Percentiles rank a stretch among this genome's conserved stretches.
Evolutionary conservation across 2,888 invertebrate genomes (phyloP).

Genomic region (Tachystola acroxantha): DNA sequence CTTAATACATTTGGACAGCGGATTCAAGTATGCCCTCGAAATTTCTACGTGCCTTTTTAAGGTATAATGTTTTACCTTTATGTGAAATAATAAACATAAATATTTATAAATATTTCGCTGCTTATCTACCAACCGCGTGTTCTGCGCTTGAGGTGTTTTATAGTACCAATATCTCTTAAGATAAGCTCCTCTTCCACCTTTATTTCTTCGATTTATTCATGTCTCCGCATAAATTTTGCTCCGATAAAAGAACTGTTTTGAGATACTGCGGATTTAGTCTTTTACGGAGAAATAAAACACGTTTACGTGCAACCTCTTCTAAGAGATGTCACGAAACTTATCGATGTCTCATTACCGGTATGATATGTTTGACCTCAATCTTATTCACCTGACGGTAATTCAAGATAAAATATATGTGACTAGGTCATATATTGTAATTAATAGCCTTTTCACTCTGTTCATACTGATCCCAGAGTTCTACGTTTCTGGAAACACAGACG

Average conservation of each 20-base stretch:
- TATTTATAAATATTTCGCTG: conserved; percentile 27
- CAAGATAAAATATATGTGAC: too few relatives aligned
- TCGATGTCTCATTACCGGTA: too few relatives aligned
- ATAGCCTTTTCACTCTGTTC: too few relatives aligned
- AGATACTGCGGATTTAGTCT: conserved; percentile 12
- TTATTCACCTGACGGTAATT: too few relatives aligned
- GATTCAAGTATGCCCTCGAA: too few relatives aligned
- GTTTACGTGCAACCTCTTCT: background rate
- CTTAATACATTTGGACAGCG: too few relatives aligned
- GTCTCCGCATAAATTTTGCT: conserved; percentile 60
- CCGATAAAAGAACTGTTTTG: conserved; percentile 25
- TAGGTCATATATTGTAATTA: too few relatives aligned
- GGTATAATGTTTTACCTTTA: conserved; percentile 6
- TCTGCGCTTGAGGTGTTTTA: conserved; percentile 53
- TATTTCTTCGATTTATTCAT: conserved; percentile 71
- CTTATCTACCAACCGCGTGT: conserved; percentile 33
- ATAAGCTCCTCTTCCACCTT: conserved; percentile 58
- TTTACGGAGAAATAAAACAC: background rate
- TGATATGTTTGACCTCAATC: too few relatives aligned
- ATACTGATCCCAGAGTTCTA: too few relatives aligned
- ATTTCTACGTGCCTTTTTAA: background rate
- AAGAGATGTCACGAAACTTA: too few relatives aligned
- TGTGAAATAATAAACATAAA: conserved; percentile 21
- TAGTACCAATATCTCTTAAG: conserved; percentile 60
- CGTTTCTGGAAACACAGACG: too few relatives aligned